Evolutionary conservation across 2,888 invertebrate species (phyloP).

Genomic region (Frankliniella intonsa): DNA sequence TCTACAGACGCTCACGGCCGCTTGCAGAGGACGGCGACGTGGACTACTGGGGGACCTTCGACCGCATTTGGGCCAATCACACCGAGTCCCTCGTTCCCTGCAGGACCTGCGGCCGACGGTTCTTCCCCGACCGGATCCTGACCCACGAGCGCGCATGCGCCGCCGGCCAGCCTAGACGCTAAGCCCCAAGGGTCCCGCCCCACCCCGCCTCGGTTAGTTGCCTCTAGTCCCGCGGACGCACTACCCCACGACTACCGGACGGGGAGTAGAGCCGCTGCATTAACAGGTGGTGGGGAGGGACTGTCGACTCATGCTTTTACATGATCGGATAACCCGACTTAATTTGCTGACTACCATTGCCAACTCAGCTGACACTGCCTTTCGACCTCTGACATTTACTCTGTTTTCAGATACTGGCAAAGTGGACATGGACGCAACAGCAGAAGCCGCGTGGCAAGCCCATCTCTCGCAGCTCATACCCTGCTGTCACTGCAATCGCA

Average conservation of each 20-base stretch:
- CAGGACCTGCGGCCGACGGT: neutral
- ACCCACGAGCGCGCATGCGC: neutral
- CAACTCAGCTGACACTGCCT: neutral
- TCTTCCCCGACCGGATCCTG: neutral
- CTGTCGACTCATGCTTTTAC: too few species aligned
- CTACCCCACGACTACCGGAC: too few species aligned
- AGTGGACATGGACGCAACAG: conserved; percentile 42
- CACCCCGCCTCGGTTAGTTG: neutral
- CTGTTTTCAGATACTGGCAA: conserved; percentile 42
- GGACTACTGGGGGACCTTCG: conserved; percentile 21
- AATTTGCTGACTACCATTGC: neutral
- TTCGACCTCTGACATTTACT: conserved; percentile 41
- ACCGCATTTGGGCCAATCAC: conserved; percentile 14
- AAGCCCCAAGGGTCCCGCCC: too few species aligned
- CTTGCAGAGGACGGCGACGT: conserved; percentile 16
- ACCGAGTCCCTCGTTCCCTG: neutral
- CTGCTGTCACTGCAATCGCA: conserved; percentile 57
- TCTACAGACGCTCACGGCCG: neutral
- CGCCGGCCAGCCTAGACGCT: neutral
- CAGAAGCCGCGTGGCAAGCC: conserved; percentile 54
- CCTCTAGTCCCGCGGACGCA: neutral
- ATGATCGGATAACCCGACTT: too few species aligned
- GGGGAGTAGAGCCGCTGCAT: too few species aligned
- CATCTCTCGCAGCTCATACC: conserved; percentile 54
- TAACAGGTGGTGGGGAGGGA: too few species aligned